phyloP scores from a whole-genome alignment of 2,888 invertebrate species.

The Netelia fuscicornis region DNA sequence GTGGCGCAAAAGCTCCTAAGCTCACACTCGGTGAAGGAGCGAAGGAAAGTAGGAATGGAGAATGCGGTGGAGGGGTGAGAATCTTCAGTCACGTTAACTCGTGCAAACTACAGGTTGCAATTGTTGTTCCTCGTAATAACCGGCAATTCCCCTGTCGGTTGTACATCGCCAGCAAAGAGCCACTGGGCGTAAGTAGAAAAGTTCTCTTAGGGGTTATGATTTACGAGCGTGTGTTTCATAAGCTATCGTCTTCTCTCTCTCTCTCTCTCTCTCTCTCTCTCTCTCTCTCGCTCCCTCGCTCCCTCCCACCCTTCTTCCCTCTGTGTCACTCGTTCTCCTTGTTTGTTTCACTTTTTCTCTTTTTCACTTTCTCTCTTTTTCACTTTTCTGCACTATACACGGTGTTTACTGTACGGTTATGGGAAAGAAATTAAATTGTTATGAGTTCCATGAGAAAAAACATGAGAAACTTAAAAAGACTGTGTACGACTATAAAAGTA shows the following conservation, averaged over 20 bases:
- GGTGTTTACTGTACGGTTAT: neutral
- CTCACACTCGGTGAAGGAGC: neutral
- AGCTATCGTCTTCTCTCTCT: constrained; percentile 16
- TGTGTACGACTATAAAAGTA: too few species aligned
- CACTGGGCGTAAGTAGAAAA: constrained; percentile 63
- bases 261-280: neutral
- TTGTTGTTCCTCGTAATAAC: constrained; percentile 63
- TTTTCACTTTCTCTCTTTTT: neutral
- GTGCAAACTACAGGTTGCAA: constrained; percentile 54
- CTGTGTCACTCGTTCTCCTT: neutral
- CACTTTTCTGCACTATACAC: neutral
- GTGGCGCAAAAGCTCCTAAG: neutral
- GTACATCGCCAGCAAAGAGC: constrained; percentile 44
- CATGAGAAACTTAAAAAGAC: neutral
- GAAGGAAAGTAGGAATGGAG: constrained; percentile 18
- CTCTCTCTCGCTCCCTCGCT: neutral
- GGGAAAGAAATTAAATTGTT: neutral
- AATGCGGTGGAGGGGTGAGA: neutral
- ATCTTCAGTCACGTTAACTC: constrained; percentile 44
- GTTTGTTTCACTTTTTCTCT: too few species aligned
- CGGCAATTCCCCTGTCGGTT: constrained; percentile 62
- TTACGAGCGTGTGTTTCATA: constrained; percentile 45
- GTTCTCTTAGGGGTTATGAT: constrained; percentile 58
- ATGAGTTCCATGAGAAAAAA: neutral
- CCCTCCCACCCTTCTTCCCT: neutral